These are phyloP conservation scores for Ictalurus furcatus DNA, from an alignment of 2,113 vertebrate genomes.

Conservation along the genomic window DNA sequence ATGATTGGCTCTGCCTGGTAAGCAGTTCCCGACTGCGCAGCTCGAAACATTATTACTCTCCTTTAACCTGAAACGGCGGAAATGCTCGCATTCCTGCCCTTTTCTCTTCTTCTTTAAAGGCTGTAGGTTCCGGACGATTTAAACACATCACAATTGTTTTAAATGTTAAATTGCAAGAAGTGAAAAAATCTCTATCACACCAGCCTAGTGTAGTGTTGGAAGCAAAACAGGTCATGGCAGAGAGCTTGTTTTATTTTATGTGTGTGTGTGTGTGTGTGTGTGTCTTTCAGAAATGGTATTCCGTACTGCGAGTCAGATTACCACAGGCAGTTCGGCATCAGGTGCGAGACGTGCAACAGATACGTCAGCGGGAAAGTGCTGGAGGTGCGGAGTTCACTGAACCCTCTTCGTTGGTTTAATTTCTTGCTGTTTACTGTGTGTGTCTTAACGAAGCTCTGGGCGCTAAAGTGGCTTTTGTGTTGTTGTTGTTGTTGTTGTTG, in stretches of 20 bases:
- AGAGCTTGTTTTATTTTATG: background rate
- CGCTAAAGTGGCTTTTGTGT: too few species aligned
- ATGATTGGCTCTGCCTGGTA: background rate
- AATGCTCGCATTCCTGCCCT: background rate
- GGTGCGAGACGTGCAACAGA: constrained; percentile 87
- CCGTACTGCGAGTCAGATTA: constrained; percentile 94
- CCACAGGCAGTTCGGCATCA: constrained; percentile 92
- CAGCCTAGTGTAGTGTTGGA: background rate
- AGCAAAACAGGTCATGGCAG: background rate
- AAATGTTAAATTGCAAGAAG: background rate
- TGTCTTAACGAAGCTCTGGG: background rate
- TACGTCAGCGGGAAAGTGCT: constrained; percentile 95
- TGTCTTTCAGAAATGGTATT: constrained; percentile 81
- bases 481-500: too few species aligned
- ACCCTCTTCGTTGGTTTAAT: background rate
- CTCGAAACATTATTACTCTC: background rate
- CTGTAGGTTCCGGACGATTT: background rate
- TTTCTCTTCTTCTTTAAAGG: background rate
- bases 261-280: constrained; percentile 30
- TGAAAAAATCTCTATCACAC: background rate
- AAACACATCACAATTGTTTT: background rate
- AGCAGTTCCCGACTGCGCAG: background rate
- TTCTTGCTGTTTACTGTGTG: background rate
- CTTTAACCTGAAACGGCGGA: background rate
- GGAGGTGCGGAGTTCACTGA: constrained; percentile 74